These are phyloP conservation scores for Neodon shergylaensis DNA, from an alignment of 2,113 vertebrate species.

Conservation along the genomic window DNA sequence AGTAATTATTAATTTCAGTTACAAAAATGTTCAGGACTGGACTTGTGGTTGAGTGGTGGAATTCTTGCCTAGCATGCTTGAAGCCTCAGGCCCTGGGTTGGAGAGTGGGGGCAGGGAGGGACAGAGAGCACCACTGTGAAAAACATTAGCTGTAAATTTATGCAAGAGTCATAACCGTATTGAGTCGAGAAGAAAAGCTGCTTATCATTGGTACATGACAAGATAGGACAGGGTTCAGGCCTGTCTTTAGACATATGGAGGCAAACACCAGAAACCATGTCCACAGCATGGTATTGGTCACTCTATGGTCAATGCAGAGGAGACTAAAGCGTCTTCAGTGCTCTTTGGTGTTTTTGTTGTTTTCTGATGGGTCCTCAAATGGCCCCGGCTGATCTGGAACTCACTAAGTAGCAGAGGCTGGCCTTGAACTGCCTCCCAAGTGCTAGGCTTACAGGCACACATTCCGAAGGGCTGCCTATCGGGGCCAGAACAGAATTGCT, in stretches of 20 bases:
- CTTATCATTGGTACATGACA: neutral
- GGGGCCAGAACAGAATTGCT: neutral
- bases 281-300: neutral
- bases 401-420: neutral
- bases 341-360: neutral
- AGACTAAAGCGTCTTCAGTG: neutral
- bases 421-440: neutral
- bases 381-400: neutral
- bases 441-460: neutral
- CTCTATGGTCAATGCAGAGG: neutral
- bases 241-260: neutral
- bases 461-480: neutral
- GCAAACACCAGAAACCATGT: neutral
- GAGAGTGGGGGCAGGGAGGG: rapidly evolving
- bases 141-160: neutral
- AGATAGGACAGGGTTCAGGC: rapidly evolving
- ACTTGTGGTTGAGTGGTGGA: neutral
- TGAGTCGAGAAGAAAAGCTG: neutral
- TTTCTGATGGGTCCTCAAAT: neutral
- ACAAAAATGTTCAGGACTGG: neutral
- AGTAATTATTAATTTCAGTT: slow-evolving; percentile 1
- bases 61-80: neutral
- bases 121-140: too few species aligned
- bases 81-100: neutral
- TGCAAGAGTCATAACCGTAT: neutral